Base-by-base conservation (phyloP, 2,113 vertebrate genomes). In the Cheirogaleus medius region DNA sequence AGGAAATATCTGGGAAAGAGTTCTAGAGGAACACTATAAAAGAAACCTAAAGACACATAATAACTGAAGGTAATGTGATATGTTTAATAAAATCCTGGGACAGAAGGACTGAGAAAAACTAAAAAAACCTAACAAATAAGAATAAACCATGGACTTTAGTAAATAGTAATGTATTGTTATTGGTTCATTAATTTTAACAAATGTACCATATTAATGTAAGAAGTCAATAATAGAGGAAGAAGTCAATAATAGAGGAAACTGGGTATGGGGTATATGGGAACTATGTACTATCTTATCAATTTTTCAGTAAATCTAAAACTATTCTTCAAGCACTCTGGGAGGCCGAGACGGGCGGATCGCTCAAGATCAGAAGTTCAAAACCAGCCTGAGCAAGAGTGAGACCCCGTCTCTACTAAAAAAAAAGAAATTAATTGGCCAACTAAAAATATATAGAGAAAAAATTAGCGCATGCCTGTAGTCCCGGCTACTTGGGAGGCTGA, bases 221-320 rank as follows among this genome's bases (percentile, higher is more conserved):
- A 83, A 74, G 23, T 34, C 64, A 58, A 74, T 52, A 87, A 78
- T 10, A 71, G 9, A 23, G 25, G n/a, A 87, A 94, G 29, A 83
- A 74, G 23, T 34, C 64, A 58, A 74, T 52, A 87, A 78, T 10
- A 71, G 9, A 23, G 25, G n/a, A 87, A 94, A 85, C 27, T 68
- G 73, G 11, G 12, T 29, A 47, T 56, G n/a, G 18, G 8, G 17
- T 54, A 29, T 86, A 47, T 27, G 11, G 13, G 21, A 71, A 95
- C 9, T 27, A 23, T 90, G 39, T 64, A 64, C 15, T 56, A 25
- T 64, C 44, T 4, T 80, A 63, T 83, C 27, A 54, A 68, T 63
- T 96, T 95, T 88, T 95, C 25, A 34, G 1, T 64, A 82, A 78
- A 95, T 94, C 68, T 90, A 18, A 87, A 94, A 87, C 25, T 39